A percentile compares a stretch with the other conserved stretches of the same genome.
Evolutionary conservation across 1,140 invertebrate species (phyloP).

Genomic region (Pseudomyrmex concolor): DNA sequence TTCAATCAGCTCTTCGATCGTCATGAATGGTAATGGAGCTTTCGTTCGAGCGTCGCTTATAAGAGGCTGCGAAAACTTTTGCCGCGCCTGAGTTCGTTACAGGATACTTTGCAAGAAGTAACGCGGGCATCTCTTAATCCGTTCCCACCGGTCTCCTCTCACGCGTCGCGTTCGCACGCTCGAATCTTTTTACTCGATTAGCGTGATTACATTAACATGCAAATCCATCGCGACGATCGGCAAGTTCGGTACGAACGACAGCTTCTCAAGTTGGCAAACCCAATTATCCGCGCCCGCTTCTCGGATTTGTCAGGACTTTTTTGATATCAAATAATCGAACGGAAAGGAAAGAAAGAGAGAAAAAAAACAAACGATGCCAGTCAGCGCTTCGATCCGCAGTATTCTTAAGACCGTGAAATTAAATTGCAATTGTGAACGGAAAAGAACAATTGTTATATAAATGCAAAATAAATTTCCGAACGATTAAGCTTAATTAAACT

Average conservation of each 20-base stretch:
- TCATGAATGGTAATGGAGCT: slow-evolving; percentile 67
- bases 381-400: background rate
- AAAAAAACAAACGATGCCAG: background rate
- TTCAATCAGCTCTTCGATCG: slow-evolving; percentile 66
- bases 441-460: background rate
- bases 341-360: background rate
- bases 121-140: slow-evolving; percentile 55
- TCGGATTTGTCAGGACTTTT: slow-evolving; percentile 7
- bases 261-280: background rate
- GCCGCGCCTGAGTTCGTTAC: slow-evolving; percentile 41
- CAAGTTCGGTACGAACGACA: slow-evolving; percentile 1
- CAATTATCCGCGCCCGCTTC: slow-evolving; percentile 15
- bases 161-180: background rate
- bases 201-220: slow-evolving; percentile 71
- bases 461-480: too few species aligned
- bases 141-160: slow-evolving; percentile 20
- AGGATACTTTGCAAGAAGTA: slow-evolving; percentile 51
- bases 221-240: slow-evolving; percentile 64
- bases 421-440: background rate
- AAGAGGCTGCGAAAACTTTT: slow-evolving; percentile 56
- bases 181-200: slow-evolving; percentile 71
- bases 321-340: slow-evolving; percentile 8
- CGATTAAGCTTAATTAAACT: too few species aligned
- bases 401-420: slow-evolving; percentile 7
- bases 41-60: slow-evolving; percentile 35